phyloP scores from a whole-genome alignment of 2,113 vertebrate species.

The Brevimyrus niger region DNA sequence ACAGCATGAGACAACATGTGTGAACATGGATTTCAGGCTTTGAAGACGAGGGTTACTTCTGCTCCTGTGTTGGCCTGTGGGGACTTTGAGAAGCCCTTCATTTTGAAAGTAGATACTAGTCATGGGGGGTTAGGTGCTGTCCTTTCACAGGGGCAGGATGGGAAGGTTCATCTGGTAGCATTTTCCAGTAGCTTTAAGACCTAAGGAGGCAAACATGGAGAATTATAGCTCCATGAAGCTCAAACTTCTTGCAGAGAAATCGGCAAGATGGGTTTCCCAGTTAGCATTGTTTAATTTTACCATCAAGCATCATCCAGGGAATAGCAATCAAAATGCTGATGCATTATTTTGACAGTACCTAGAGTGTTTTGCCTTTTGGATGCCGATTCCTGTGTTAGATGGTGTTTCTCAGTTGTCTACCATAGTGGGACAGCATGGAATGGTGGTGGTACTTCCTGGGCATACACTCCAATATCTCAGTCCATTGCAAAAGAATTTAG shows the following conservation, averaged over 20 bases:
- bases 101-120: too few relatives aligned
- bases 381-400: not conserved
- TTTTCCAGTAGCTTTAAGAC: not conserved
- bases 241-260: not conserved
- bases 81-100: not conserved
- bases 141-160: not conserved
- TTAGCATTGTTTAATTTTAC: not conserved
- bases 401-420: too few relatives aligned
- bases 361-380: not conserved
- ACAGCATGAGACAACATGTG: not conserved
- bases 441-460: too few relatives aligned
- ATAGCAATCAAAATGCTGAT: not conserved
- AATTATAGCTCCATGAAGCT: constrained; percentile 20
- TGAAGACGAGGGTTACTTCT: not conserved
- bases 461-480: too few relatives aligned
- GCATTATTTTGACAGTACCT: not conserved
- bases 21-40: not conserved
- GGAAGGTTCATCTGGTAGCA: not conserved
- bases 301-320: not conserved
- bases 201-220: not conserved
- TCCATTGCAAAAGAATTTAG: too few relatives aligned
- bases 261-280: not conserved
- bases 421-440: too few relatives aligned
- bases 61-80: not conserved
- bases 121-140: not conserved